These are phyloP conservation scores for Amaurobius ferox DNA, from an alignment of 2,888 invertebrate species.

Conservation along the genomic window DNA sequence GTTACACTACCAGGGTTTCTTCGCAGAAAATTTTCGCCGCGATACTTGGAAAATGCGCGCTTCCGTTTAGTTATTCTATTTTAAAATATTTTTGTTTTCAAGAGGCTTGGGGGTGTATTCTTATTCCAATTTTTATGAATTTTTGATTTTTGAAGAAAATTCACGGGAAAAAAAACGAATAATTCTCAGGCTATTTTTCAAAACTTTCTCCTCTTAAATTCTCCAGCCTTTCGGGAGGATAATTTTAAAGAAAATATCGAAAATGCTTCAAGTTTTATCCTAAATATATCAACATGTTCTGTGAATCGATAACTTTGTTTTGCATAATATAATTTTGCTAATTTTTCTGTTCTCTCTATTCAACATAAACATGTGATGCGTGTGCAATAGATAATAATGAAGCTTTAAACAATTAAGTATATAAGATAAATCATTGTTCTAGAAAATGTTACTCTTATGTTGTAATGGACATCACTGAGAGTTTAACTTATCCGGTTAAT, in stretches of 20 bases:
- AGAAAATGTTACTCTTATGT: no score
- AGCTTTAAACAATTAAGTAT: no score
- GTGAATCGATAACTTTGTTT: neutral
- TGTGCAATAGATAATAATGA: no score
- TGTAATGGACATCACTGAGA: no score
- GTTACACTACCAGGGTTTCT: constrained; percentile 8
- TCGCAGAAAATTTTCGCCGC: constrained; percentile 17
- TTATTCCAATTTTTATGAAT: constrained; percentile 16
- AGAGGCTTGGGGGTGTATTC: constrained; percentile 14
- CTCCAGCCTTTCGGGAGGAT: neutral
- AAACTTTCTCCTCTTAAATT: neutral
- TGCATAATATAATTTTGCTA: neutral
- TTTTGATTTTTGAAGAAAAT: constrained; percentile 5
- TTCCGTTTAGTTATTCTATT: constrained; percentile 11
- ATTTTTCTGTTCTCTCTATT: no score
- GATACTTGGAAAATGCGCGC: constrained; percentile 16
- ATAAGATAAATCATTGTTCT: no score
- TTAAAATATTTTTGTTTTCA: constrained; percentile 6
- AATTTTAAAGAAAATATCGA: neutral
- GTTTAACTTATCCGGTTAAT: no score
- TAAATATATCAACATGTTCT: neutral
- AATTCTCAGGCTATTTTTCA: constrained; percentile 2
- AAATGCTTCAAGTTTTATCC: neutral
- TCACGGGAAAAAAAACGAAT: neutral
- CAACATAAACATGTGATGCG: no score